These are phyloP conservation scores for Reinhardtius hippoglossoides DNA, from an alignment of 2,113 vertebrate species.

Conservation along the genomic window DNA sequence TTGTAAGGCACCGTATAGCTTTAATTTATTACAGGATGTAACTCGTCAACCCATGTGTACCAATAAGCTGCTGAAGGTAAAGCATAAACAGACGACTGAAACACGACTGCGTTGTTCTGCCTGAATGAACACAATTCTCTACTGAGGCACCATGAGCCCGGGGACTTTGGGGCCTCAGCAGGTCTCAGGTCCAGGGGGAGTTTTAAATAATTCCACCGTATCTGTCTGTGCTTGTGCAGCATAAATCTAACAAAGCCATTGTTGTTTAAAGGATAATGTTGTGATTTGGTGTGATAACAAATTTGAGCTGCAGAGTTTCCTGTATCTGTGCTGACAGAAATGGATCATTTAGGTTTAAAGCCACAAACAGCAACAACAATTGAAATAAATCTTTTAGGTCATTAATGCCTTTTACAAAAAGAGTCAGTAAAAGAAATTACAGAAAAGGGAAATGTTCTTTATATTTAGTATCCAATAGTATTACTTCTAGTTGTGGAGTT, in stretches of 20 bases:
- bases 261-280: not conserved
- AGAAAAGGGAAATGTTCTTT: not conserved
- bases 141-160: not conserved
- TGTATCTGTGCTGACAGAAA: not conserved
- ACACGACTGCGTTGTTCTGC: slow-evolving; percentile 12
- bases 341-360: not conserved
- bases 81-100: slow-evolving; percentile 16
- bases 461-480: not conserved
- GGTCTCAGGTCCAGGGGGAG: not conserved
- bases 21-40: not conserved
- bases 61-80: slow-evolving; percentile 5
- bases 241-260: not conserved
- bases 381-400: not conserved
- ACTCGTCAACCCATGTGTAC: slow-evolving; percentile 8
- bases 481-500: slow-evolving; percentile 1
- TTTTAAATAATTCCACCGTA: not conserved
- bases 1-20: not conserved
- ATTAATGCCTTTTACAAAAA: not conserved
- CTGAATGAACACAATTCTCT: not conserved
- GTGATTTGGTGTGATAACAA: not conserved
- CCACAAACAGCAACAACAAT: not conserved
- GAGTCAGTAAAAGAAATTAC: not conserved
- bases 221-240: not conserved
- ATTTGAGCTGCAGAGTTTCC: not conserved
- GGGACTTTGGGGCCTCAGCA: not conserved